phyloP scores from a whole-genome alignment of 2,797 vertebrate genomes.

The Vespertilio murinus region DNA sequence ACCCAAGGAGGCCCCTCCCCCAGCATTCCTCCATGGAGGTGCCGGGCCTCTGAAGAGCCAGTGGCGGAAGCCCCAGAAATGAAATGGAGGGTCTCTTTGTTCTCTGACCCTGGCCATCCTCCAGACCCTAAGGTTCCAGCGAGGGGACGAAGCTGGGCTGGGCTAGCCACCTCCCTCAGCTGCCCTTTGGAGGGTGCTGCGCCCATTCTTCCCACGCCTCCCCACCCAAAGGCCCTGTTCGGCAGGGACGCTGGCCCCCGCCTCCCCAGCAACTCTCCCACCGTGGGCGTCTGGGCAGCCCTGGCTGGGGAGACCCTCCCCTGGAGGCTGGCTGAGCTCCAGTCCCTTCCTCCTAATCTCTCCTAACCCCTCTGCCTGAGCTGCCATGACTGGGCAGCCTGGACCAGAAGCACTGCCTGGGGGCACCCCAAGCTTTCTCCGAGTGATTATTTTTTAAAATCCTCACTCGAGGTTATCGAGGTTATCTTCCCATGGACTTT shows the following conservation, averaged over 20 bases:
- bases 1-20: not conserved
- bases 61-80: not conserved
- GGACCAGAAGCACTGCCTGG: too few relatives aligned
- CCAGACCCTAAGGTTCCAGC: not conserved
- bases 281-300: not conserved
- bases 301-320: not conserved
- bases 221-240: not conserved
- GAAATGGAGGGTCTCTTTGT: not conserved
- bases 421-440: not conserved
- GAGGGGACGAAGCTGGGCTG: not conserved
- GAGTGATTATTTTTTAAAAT: too few relatives aligned
- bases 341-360: fast-evolving
- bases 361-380: too few relatives aligned
- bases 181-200: not conserved
- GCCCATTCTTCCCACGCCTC: not conserved
- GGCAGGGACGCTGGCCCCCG: not conserved
- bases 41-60: not conserved
- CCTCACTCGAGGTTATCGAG: too few relatives aligned
- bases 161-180: not conserved
- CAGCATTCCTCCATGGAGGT: not conserved
- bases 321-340: not conserved
- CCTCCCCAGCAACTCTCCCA: not conserved
- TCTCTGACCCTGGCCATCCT: not conserved
- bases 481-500: too few relatives aligned
- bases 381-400: not conserved